A percentile compares a stretch with the other conserved stretches of the same genome.
Evolutionary conservation across 2,888 invertebrate genomes (phyloP).

Genomic region (Spisula solida): DNA sequence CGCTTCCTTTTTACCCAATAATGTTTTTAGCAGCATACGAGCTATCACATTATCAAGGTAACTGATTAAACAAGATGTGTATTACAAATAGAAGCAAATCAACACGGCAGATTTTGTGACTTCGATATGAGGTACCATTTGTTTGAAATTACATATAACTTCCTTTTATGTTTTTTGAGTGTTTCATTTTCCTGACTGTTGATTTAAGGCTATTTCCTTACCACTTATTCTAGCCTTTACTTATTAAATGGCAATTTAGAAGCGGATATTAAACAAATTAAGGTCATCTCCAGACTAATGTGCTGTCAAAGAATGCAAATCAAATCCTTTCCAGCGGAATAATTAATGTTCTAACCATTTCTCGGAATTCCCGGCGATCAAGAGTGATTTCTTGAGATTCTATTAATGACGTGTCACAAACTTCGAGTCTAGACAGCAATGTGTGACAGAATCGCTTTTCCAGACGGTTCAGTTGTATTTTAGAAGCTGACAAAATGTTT

Average conservation of each 20-base stretch:
- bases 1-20: too few species aligned
- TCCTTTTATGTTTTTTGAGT: too few species aligned
- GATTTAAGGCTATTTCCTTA: too few species aligned
- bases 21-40: too few species aligned
- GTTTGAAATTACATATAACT: too few species aligned
- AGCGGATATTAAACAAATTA: slow-evolving; percentile 9
- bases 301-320: background rate
- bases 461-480: background rate
- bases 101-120: too few species aligned
- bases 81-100: too few species aligned
- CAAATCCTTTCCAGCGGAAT: background rate
- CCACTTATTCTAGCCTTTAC: background rate
- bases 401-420: background rate
- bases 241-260: slow-evolving; percentile 24
- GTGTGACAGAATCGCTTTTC: background rate
- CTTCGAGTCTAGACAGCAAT: background rate
- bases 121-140: too few species aligned
- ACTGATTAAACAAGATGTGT: too few species aligned
- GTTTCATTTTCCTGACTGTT: too few species aligned
- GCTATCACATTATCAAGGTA: too few species aligned
- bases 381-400: background rate
- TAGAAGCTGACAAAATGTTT: background rate
- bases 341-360: background rate
- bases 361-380: background rate
- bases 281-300: slow-evolving; percentile 2